phyloP scores from a whole-genome alignment of 2,888 invertebrate genomes.

The Parnassius mnemosyne region DNA sequence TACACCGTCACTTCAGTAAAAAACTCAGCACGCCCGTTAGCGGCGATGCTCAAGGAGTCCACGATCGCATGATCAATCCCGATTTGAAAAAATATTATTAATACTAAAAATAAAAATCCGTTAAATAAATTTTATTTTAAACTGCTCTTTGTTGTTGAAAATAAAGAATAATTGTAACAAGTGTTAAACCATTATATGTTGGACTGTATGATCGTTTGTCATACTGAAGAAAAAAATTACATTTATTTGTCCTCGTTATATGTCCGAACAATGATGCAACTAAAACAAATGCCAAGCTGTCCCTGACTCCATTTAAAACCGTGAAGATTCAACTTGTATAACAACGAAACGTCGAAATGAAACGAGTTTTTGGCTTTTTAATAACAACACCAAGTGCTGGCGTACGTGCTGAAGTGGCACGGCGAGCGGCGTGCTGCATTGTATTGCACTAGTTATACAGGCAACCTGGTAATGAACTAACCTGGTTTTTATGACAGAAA shows the following conservation, averaged over 20 bases:
- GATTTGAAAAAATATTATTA: too few relatives aligned
- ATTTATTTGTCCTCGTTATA: neutral
- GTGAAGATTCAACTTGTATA: slow-evolving; percentile 26
- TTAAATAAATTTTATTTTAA: too few relatives aligned
- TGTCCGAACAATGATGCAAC: neutral
- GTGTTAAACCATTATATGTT: too few relatives aligned
- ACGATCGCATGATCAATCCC: too few relatives aligned
- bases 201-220: too few relatives aligned
- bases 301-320: slow-evolving; percentile 19
- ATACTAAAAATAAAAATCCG: too few relatives aligned
- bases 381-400: slow-evolving; percentile 44
- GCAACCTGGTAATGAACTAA: slow-evolving; percentile 18
- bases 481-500: slow-evolving; percentile 13
- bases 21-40: too few relatives aligned
- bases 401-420: slow-evolving; percentile 40
- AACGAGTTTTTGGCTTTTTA: slow-evolving; percentile 53
- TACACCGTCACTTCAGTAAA: too few relatives aligned
- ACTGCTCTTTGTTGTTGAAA: too few relatives aligned
- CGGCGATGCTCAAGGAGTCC: too few relatives aligned
- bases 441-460: slow-evolving; percentile 10
- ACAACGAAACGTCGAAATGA: slow-evolving; percentile 42
- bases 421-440: slow-evolving; percentile 3
- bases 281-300: slow-evolving; percentile 2
- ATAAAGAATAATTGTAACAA: too few relatives aligned
- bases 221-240: neutral